Conservation (phyloP, 1,140 invertebrate species). For the Tetragnatha versicolor region DNA sequence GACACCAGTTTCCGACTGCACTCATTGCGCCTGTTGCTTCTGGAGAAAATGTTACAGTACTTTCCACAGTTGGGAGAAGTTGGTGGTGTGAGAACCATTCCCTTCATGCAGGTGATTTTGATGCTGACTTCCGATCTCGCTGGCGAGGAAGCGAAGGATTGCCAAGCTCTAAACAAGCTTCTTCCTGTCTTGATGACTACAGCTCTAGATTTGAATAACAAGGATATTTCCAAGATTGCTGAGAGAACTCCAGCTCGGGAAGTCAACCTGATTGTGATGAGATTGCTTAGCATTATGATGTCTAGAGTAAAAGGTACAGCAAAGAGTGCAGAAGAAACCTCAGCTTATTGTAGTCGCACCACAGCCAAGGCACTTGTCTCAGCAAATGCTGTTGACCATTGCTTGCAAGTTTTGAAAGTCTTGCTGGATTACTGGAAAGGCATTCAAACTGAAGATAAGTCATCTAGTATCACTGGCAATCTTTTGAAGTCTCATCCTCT, state of each 20-base stretch:
- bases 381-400: slow-evolving; percentile 74
- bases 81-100: slow-evolving; percentile 84
- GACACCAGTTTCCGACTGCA: slow-evolving; percentile 67
- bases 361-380: slow-evolving; percentile 42
- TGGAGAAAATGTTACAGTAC: slow-evolving; percentile 73
- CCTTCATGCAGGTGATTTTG: slow-evolving; percentile 86
- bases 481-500: slow-evolving; percentile 81
- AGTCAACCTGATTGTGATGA: slow-evolving; percentile 87
- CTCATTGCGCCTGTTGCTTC: slow-evolving; percentile 72
- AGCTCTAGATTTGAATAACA: slow-evolving; percentile 78
- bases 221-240: slow-evolving; percentile 63
- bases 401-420: slow-evolving; percentile 78
- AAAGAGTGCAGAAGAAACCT: slow-evolving; percentile 71
- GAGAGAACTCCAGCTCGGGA: slow-evolving; percentile 74
- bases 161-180: slow-evolving; percentile 76
- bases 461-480: slow-evolving; percentile 58
- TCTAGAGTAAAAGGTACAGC: slow-evolving; percentile 74
- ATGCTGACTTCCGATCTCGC: slow-evolving; percentile 91
- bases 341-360: slow-evolving; percentile 61
- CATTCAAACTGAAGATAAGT: slow-evolving; percentile 64
- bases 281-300: slow-evolving; percentile 80
- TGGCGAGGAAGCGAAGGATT: slow-evolving; percentile 80
- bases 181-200: slow-evolving; percentile 76
- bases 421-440: slow-evolving; percentile 85
- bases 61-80: slow-evolving; percentile 71